Percentiles rank a stretch among this genome's conserved stretches.
Conservation (phyloP, 2,888 invertebrate species). For the Icerya purchasi region DNA sequence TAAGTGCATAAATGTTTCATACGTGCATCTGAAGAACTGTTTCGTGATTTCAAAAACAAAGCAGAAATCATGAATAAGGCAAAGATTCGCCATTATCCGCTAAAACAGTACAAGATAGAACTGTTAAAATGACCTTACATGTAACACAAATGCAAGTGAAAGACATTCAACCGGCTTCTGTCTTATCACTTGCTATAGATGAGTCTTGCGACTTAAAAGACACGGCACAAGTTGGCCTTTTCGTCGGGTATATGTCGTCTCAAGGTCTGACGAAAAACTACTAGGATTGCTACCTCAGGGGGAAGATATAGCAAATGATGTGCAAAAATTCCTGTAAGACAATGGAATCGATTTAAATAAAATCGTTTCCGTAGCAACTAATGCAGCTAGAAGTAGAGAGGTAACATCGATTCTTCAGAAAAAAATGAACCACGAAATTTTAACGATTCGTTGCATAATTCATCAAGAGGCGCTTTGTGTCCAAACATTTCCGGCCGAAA, state of each 20-base stretch:
- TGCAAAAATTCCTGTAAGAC: constrained; percentile 15
- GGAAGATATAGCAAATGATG: constrained; percentile 21
- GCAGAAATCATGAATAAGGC: background rate
- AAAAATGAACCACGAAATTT: constrained; percentile 12
- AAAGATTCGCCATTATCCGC: constrained; percentile 14
- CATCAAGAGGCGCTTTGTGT: constrained; percentile 11
- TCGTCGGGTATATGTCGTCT: constrained; percentile 19
- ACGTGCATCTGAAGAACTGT: constrained; percentile 20
- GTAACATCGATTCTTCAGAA: background rate
- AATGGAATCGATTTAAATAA: constrained; percentile 1
- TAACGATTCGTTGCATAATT: constrained; percentile 14
- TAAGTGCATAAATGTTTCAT: constrained; percentile 19
- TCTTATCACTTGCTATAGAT: constrained; percentile 11
- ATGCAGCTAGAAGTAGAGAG: constrained; percentile 5
- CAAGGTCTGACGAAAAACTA: constrained; percentile 17
- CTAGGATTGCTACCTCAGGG: constrained; percentile 16
- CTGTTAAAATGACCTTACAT: constrained; percentile 1
- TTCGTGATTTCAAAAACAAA: constrained; percentile 21
- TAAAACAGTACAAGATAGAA: constrained; percentile 18
- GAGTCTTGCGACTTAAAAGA: constrained; percentile 22
- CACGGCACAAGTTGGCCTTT: constrained; percentile 21
- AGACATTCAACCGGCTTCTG: constrained; percentile 20
- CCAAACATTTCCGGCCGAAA: constrained; percentile 18
- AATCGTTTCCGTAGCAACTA: constrained; percentile 12
- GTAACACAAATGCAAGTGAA: constrained; percentile 18